A percentile compares a stretch with the other conserved stretches of the same genome.
Conservation (phyloP, 1,140 invertebrate genomes). For the Drosophila kepulauana region DNA sequence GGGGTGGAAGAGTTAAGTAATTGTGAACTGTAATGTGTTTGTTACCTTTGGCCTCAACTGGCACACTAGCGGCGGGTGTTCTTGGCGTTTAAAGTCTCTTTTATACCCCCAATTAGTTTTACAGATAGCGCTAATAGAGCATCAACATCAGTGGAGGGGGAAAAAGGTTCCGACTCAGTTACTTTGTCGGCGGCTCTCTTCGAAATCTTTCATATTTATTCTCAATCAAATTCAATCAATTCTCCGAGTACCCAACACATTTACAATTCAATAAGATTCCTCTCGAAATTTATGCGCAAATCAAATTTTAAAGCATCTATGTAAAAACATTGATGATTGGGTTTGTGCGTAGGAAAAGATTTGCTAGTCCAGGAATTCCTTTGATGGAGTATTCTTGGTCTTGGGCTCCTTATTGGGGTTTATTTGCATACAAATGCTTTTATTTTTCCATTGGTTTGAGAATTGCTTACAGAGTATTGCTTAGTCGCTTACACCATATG, state of each 20-base stretch:
- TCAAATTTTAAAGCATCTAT: slow-evolving; percentile 26
- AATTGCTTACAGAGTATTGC: too few species aligned
- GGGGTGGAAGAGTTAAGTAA: slow-evolving; percentile 51
- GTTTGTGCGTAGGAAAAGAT: neutral
- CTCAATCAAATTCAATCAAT: slow-evolving; percentile 33
- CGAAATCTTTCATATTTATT: slow-evolving; percentile 11
- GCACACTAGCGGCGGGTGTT: slow-evolving; percentile 49
- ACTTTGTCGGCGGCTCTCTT: neutral
- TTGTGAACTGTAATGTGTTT: slow-evolving; percentile 66
- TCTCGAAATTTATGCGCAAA: slow-evolving; percentile 40
- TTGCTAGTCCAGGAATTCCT: neutral
- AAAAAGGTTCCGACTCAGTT: neutral
- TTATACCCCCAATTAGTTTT: slow-evolving; percentile 78
- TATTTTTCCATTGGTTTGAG: too few species aligned
- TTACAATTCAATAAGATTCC: slow-evolving; percentile 43
- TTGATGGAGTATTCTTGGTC: neutral
- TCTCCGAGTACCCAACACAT: slow-evolving; percentile 15
- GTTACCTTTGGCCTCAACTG: slow-evolving; percentile 68
- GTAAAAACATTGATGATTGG: neutral
- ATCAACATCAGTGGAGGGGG: neutral
- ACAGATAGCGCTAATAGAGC: slow-evolving; percentile 28
- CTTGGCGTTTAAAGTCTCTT: slow-evolving; percentile 58
- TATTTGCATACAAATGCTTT: neutral
- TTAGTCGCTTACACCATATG: too few species aligned
- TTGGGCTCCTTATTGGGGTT: neutral